Percentiles rank a stretch among this genome's conserved stretches.
phyloP scores from a whole-genome alignment of 2,797 vertebrate genomes.

The Micromesistius poutassou region DNA sequence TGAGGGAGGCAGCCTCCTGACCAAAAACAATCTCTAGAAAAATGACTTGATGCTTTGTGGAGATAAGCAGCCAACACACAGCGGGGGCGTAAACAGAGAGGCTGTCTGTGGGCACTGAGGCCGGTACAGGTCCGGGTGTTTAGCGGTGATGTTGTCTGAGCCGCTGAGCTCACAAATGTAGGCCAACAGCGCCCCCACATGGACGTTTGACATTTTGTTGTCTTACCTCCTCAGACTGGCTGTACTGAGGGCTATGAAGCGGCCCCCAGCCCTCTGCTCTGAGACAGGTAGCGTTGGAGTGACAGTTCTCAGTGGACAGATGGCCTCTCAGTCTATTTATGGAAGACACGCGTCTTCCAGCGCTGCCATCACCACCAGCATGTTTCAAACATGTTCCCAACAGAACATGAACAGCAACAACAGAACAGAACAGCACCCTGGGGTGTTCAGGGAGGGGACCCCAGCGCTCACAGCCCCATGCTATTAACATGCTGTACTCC shows the following conservation, averaged over 20 bases:
- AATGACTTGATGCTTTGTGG: conserved; percentile 14
- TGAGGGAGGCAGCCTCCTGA: conserved; percentile 13
- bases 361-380: neutral
- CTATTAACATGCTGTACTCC: neutral
- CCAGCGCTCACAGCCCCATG: neutral
- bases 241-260: neutral
- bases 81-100: conserved; percentile 22
- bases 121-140: neutral
- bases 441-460: neutral
- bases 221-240: too few species aligned
- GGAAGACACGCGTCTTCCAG: conserved; percentile 1
- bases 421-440: neutral
- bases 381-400: neutral
- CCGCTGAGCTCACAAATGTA: conserved; percentile 49
- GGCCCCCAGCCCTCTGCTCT: neutral
- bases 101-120: conserved; percentile 24
- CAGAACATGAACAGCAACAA: too few species aligned
- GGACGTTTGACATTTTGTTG: conserved; percentile 41
- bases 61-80: conserved; percentile 14
- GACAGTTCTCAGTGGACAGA: conserved; percentile 2
- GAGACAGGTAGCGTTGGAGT: neutral
- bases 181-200: conserved; percentile 75
- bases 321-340: neutral
- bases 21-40: conserved; percentile 17
- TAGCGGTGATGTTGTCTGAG: neutral